Conservation (phyloP, 2,113 vertebrate species). For the Prionailurus viverrinus region DNA sequence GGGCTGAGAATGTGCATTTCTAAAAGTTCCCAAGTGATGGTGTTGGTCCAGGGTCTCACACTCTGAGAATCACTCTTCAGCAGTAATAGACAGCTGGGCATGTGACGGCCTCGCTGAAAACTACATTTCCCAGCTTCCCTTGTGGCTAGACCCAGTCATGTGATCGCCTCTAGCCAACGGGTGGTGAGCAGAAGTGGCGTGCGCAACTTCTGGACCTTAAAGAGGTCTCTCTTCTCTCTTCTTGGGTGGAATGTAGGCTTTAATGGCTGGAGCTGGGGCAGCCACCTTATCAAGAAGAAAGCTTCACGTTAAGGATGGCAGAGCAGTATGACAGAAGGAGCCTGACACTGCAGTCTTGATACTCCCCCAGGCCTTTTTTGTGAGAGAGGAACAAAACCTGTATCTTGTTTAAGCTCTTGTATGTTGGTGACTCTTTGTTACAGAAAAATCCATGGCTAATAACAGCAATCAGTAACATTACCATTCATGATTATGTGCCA, state of each 20-base stretch:
- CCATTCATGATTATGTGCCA: not conserved
- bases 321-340: not conserved
- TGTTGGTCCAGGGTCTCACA: not conserved
- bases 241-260: not conserved
- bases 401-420: not conserved
- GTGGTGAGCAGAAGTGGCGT: not conserved
- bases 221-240: not conserved
- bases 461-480: not conserved
- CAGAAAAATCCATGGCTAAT: not conserved
- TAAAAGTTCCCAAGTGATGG: not conserved
- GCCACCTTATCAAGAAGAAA: not conserved
- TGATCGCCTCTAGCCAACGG: not conserved
- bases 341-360: not conserved
- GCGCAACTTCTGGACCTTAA: not conserved
- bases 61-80: not conserved
- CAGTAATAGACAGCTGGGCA: not conserved
- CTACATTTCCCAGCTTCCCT: constrained; percentile 46
- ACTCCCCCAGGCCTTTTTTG: not conserved
- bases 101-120: not conserved
- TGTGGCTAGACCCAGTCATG: not conserved
- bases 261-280: not conserved
- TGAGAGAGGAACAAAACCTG: not conserved
- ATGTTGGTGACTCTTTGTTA: constrained; percentile 1
- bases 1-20: not conserved
- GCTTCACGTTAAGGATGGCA: not conserved